Base-by-base conservation (phyloP, 2,113 vertebrate genomes). In the Aegithalos caudatus region DNA sequence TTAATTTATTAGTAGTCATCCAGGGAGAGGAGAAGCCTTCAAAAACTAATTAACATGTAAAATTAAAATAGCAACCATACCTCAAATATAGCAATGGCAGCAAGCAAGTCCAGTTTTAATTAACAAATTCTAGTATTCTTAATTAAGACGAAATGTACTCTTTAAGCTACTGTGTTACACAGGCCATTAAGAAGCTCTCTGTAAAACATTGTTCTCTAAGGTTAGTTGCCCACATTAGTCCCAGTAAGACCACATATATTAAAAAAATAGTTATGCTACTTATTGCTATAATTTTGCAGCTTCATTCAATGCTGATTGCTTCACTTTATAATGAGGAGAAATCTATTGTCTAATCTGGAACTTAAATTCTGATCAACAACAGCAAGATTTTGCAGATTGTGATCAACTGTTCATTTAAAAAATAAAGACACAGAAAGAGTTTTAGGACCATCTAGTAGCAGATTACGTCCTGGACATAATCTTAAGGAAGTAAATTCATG, bases 221-320 rank as follows among this genome's bases (percentile, higher is more conserved):
- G 91, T 90, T 87, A 97, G 92, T 80, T 96, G 95, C 96, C 96
- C 90, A 95, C 91, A 94, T 89, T 92, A 95, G 85, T 78, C 70
- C 77, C 54, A 96, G 62, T 47, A 94, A 92, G 80, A 61, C 17
- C 72, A 72, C 45, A 66, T 60, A 60, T 81, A 72, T 56, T 62
- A 38, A 73, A 88, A 78, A 85, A 70, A 72, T 28, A 56, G 17
- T 45, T 88, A 79, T 54, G n/a, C 78, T 97, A 94, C n/a, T 94
- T 57, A 91, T 76, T 81, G 78, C 29, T 88, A 53, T 40, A 77
- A 72, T 35, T 76, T 91, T 88, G 22, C 38, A 70, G 64, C 58
- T 79, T 85, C 57, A 92, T 79, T 92, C n/a, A 93, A 62, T 58
- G 50, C 7, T 82, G 19, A 82, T 91, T 8, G 19, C 54, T 94